Percentiles rank a stretch among this genome's conserved stretches.
Evolutionary conservation across 1,140 invertebrate species (phyloP).

Genomic region (Elysia chlorotica): DNA sequence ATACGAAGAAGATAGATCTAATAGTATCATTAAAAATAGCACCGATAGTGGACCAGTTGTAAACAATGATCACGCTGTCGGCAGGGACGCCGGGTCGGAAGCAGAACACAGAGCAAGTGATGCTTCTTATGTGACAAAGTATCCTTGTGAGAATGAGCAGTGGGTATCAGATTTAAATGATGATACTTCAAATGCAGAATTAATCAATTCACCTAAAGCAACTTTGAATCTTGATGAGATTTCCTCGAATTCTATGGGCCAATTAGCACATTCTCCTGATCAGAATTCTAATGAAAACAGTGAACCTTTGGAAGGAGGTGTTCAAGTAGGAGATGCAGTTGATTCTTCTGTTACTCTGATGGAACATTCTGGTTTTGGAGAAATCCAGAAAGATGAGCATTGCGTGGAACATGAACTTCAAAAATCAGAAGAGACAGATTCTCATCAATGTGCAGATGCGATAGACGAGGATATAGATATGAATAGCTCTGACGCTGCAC

Average conservation of each 20-base stretch:
- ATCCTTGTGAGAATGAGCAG: neutral
- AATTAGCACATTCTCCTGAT: too few species aligned
- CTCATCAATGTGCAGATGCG: neutral
- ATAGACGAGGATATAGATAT: neutral
- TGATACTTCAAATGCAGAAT: too few species aligned
- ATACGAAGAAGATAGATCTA: neutral
- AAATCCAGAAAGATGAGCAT: neutral
- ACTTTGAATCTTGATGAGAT: too few species aligned
- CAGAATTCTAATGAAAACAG: too few species aligned
- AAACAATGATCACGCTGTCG: neutral
- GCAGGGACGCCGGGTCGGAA: neutral
- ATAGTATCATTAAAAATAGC: neutral
- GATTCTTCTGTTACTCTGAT: neutral
- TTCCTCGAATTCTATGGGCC: too few species aligned
- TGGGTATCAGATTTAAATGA: neutral
- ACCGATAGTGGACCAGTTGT: neutral
- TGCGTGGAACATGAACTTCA: neutral
- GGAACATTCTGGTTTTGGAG: neutral
- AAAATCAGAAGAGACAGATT: neutral
- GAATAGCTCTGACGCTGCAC: neutral
- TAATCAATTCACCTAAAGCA: too few species aligned
- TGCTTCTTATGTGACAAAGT: neutral
- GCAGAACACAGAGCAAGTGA: too few species aligned
- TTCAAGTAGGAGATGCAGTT: neutral
- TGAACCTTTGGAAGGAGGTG: neutral